Evolutionary conservation across 2,888 invertebrate genomes (phyloP).

Genomic region (Acronicta alni): DNA sequence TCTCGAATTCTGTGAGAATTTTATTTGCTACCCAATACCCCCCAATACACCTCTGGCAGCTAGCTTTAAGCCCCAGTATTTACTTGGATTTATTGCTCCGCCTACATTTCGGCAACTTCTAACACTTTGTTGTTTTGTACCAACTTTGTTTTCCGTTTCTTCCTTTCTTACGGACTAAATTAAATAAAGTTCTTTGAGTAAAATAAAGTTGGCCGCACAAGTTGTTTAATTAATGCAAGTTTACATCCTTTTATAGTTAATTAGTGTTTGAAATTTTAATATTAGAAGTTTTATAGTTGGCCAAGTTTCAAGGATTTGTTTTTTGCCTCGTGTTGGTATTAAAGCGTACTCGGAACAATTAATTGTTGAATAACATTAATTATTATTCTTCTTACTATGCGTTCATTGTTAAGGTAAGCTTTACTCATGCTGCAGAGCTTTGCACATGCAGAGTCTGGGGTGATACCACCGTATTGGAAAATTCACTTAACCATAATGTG

Average conservation of each 20-base stretch:
- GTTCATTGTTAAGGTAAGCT: too few relatives aligned
- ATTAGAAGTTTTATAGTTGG: conserved; percentile 40
- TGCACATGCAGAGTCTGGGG: too few relatives aligned
- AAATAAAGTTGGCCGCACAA: conserved; percentile 29
- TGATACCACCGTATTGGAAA: too few relatives aligned
- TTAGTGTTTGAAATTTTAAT: conserved; percentile 36
- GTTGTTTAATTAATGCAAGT: conserved; percentile 49
- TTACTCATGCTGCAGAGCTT: too few relatives aligned
- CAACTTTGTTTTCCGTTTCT: conserved; percentile 37
- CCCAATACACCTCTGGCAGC: conserved; percentile 48
- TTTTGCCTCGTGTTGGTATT: conserved; percentile 13
- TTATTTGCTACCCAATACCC: conserved; percentile 43
- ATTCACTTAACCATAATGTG: too few relatives aligned
- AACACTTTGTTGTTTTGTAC: conserved; percentile 45
- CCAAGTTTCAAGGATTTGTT: conserved; percentile 30
- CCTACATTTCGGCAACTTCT: conserved; percentile 56
- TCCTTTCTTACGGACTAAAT: conserved; percentile 41
- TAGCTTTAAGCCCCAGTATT: conserved; percentile 47
- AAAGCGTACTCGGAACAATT: conserved; percentile 8
- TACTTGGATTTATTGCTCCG: conserved; percentile 57
- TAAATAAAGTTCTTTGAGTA: conserved; percentile 45
- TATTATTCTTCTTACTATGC: too few relatives aligned
- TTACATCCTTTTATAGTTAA: conserved; percentile 41
- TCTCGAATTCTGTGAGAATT: conserved; percentile 40
- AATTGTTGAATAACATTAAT: neutral